Evolutionary conservation across 2,797 vertebrate genomes (phyloP).

Genomic region (Rhinella marina): DNA sequence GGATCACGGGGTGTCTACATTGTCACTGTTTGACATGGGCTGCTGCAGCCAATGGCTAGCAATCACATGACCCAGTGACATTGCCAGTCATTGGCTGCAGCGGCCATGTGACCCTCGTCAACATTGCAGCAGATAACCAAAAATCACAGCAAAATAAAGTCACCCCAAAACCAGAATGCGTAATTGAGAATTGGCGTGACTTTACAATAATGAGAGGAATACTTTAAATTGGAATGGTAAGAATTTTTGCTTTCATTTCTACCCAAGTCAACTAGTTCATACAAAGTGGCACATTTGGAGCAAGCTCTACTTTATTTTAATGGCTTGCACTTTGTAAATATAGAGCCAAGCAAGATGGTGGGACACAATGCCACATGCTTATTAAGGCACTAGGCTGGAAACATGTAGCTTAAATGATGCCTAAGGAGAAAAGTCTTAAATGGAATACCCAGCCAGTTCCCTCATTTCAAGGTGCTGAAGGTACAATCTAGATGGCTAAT

Average conservation of each 20-base stretch:
- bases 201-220: not conserved
- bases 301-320: not conserved
- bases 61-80: no score
- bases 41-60: no score
- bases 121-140: no score
- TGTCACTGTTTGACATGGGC: no score
- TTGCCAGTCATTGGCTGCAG: no score
- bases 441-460: constrained; percentile 48
- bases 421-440: constrained; percentile 30
- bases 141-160: no score
- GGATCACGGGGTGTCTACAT: no score
- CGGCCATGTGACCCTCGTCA: no score
- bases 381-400: constrained; percentile 46
- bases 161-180: not conserved
- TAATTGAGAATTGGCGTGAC: not conserved
- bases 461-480: constrained; percentile 1
- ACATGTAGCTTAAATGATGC: constrained; percentile 9
- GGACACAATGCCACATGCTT: not conserved
- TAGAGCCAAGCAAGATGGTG: not conserved
- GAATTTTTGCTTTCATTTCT: no score
- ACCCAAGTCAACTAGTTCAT: not conserved
- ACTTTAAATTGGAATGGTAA: not conserved
- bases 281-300: no score
- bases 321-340: not conserved
- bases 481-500: constrained; percentile 64